A percentile compares a stretch with the other conserved stretches of the same genome.
phyloP scores from a whole-genome alignment of 1,140 invertebrate genomes.

The Bradysia coprophila region DNA sequence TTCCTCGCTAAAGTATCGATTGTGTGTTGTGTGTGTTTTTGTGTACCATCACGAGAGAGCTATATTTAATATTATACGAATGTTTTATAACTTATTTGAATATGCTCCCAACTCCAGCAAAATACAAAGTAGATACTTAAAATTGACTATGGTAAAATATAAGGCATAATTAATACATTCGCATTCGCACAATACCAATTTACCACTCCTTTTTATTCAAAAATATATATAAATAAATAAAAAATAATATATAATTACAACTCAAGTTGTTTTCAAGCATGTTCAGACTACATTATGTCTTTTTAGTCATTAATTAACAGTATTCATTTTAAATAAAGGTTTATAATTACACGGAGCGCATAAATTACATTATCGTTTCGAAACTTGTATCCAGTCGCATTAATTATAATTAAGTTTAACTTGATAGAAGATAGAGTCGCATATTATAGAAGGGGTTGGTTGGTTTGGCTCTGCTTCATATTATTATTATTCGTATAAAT shows the following conservation, averaged over 20 bases:
- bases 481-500: background rate
- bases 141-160: no score
- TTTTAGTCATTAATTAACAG: conserved; percentile 35
- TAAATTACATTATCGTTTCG: conserved; percentile 14
- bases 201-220: no score
- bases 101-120: no score
- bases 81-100: no score
- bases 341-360: conserved; percentile 32
- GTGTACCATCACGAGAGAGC: no score
- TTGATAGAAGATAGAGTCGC: background rate
- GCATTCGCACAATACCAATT: no score
- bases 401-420: conserved; percentile 58
- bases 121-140: no score
- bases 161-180: no score
- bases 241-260: background rate
- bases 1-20: no score
- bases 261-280: conserved; percentile 6
- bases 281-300: conserved; percentile 28
- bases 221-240: background rate
- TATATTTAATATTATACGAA: no score
- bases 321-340: conserved; percentile 39
- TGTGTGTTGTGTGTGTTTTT: no score
- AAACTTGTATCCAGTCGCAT: conserved; percentile 34
- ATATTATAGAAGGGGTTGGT: background rate
- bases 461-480: background rate